phyloP scores from a whole-genome alignment of 2,113 vertebrate species.

The Pomatorhinus ruficollis region DNA sequence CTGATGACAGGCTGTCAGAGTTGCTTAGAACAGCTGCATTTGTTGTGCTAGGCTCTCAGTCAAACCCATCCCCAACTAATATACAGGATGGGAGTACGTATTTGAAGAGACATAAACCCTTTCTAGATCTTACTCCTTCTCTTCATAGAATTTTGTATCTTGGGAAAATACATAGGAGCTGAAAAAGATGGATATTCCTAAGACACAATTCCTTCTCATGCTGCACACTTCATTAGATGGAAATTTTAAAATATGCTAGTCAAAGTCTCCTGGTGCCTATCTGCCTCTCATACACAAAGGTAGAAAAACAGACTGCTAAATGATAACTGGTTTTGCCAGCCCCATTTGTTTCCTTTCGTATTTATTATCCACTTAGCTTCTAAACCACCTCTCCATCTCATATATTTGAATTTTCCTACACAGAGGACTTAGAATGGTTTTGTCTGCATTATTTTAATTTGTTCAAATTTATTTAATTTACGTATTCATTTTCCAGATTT shows the following conservation, averaged over 20 bases:
- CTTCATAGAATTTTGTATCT: not conserved
- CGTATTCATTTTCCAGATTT: not conserved
- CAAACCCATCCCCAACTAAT: not conserved
- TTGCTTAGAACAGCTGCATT: not conserved
- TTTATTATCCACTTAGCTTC: not conserved
- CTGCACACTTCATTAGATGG: not conserved
- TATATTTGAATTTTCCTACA: not conserved
- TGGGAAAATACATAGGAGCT: not conserved
- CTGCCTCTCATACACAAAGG: not conserved
- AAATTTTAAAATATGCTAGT: not conserved
- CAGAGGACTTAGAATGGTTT: not conserved
- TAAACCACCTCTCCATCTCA: not conserved
- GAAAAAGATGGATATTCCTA: not conserved
- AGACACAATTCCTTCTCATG: not conserved
- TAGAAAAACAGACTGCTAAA: not conserved
- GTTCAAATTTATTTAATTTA: not conserved
- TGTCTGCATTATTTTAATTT: not conserved
- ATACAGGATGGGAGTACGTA: not conserved
- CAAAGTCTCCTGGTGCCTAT: not conserved
- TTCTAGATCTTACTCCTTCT: not conserved
- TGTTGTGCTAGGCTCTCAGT: not conserved
- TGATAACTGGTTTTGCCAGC: not conserved
- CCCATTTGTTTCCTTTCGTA: not conserved
- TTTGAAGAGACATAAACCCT: not conserved
- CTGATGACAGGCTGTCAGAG: accelerated